phyloP scores from a whole-genome alignment of 2,113 vertebrate species.

The Dinomys branickii region DNA sequence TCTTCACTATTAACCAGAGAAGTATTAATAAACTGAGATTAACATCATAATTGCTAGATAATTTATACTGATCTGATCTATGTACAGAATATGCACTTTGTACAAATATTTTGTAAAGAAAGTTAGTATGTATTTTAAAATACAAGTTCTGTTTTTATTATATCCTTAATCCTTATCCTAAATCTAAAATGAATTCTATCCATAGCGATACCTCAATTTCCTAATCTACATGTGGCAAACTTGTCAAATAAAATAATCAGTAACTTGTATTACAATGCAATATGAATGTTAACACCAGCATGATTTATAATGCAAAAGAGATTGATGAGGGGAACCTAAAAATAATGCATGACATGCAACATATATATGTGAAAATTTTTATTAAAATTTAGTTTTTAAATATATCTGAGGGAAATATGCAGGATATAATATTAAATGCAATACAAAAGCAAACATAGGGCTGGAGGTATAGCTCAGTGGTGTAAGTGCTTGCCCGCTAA shows the following conservation, averaged over 20 bases:
- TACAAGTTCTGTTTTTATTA: conserved; percentile 30
- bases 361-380: neutral
- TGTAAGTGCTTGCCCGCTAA: too few relatives aligned
- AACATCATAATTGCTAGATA: neutral
- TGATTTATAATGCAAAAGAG: conserved; percentile 1
- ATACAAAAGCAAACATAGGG: too few relatives aligned
- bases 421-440: conserved; percentile 42
- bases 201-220: neutral
- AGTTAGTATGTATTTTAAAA: neutral
- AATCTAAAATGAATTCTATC: conserved; percentile 45
- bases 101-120: neutral
- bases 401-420: neutral
- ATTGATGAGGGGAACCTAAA: neutral
- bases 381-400: conserved; percentile 31
- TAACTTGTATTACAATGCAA: conserved; percentile 28
- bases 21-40: neutral
- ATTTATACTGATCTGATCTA: neutral
- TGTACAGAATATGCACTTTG: neutral
- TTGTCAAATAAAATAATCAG: conserved; percentile 13
- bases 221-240: neutral
- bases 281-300: conserved; percentile 8
- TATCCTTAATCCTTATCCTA: neutral
- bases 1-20: neutral
- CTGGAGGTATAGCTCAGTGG: too few relatives aligned
- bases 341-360: conserved; percentile 23